Base-by-base conservation (phyloP, 1,140 invertebrate species). In the Sinella curviseta region DNA sequence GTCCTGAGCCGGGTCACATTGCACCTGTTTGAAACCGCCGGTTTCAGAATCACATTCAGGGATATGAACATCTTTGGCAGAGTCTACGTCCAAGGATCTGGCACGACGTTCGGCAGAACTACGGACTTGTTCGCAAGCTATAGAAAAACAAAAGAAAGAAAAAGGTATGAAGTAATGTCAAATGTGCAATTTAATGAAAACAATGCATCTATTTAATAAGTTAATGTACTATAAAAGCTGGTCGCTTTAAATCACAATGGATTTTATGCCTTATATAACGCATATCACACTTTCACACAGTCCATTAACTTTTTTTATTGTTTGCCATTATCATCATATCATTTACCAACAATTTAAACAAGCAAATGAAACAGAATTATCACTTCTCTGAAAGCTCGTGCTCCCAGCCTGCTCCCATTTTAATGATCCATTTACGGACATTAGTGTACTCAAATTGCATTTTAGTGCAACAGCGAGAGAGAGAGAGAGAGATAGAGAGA, bases 21-120 rank as follows among this genome's bases (percentile, higher is more conserved):
- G 94, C 20, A 95, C 88, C 31, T 88, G 87, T 84, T 94, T 92
- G 83, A 94, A 95, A 78, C 92, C 91, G 1, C 94, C 94, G 24
- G 90, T 89, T 3, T 87, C 87, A 74, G 88, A 88, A 83, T 90
- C 88, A 84, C 94, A 95, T 4, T 91, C 87, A 0, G 93, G 93
- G 14, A 83, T 30, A 1, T 74, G 70, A n/a, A 93, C 88, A 14
- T 84, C 77, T 4, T 91, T 78, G 1, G 88, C 87, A 0, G 86
- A 85, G 16, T 87, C 85, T 1, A 88, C 81, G 1, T 90, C 89
- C 28, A 92, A 84, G 0, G 90, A 88, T 76, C 92, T 90, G 0
- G 91, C 91, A 39, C 92, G 87, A 76, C 91, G 86, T 0, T 89
- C 87, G 0, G 91, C 90, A 14, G 91, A 90, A 36, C 90, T 86